These are phyloP conservation scores for Urocynchramus pylzowi DNA, from an alignment of 2,113 vertebrate genomes.

Conservation along the genomic window DNA sequence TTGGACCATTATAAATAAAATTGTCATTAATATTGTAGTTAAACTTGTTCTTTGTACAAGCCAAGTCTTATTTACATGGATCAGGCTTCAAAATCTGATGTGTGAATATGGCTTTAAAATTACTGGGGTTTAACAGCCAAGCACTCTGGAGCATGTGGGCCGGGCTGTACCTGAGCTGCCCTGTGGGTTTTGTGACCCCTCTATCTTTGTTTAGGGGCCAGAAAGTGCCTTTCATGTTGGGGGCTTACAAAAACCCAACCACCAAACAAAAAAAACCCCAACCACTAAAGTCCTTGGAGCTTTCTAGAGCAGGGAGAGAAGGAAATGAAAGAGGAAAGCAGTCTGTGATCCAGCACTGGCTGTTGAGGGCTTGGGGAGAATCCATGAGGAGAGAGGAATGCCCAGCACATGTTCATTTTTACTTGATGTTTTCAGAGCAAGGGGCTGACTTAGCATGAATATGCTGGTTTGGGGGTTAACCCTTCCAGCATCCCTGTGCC, in stretches of 20 bases:
- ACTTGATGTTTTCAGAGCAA: not conserved
- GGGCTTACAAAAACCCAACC: not conserved
- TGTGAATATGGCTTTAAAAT: not conserved
- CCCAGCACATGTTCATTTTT: not conserved
- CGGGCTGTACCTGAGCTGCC: not conserved
- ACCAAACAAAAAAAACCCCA: not conserved
- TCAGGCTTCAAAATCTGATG: not conserved
- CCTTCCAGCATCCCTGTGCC: not conserved
- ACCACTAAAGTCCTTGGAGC: fast-evolving
- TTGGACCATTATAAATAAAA: not conserved
- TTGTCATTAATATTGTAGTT: not conserved
- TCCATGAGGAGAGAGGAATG: not conserved
- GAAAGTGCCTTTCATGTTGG: not conserved
- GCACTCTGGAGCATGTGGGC: not conserved
- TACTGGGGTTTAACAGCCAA: not conserved
- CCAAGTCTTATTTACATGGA: not conserved
- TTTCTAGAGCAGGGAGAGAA: not conserved
- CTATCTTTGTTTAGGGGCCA: not conserved
- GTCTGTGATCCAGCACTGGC: not conserved
- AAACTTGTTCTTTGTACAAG: not conserved
- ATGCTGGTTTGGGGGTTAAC: not conserved
- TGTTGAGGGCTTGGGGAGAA: not conserved
- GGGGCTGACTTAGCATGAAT: not conserved
- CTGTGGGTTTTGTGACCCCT: fast-evolving
- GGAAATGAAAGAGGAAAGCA: not conserved